Percentiles rank a stretch among this genome's conserved stretches.
Evolutionary conservation across 35 echinoderm and acorn worm species (phyloP).

Genomic region (Chiridota heheva): DNA sequence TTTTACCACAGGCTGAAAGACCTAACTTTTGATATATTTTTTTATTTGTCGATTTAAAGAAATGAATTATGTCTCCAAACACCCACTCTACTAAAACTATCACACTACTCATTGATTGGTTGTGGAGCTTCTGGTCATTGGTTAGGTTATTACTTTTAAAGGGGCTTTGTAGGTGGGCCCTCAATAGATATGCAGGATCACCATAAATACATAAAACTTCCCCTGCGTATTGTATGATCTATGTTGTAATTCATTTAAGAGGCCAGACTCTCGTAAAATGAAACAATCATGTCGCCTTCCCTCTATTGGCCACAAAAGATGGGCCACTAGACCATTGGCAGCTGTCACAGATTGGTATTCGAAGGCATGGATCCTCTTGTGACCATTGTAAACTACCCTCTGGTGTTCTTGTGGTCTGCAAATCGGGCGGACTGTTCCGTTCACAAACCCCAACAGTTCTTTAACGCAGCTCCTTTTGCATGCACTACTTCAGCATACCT

Average conservation of each 20-base stretch:
- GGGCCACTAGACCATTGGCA: conserved; percentile 43
- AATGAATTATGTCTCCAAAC: conserved; percentile 20
- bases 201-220: conserved; percentile 53
- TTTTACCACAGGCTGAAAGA: not conserved
- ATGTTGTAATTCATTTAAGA: conserved; percentile 30
- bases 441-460: conserved; percentile 68
- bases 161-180: conserved; percentile 29
- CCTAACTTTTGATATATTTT: conserved; percentile 9
- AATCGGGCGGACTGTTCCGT: conserved; percentile 53
- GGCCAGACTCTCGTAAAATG: conserved; percentile 28
- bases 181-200: conserved; percentile 61
- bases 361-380: conserved; percentile 47
- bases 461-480: conserved; percentile 34
- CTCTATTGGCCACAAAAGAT: conserved; percentile 47
- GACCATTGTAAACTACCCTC: conserved; percentile 47
- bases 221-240: conserved; percentile 20
- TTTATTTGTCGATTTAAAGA: conserved; percentile 24
- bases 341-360: conserved; percentile 49
- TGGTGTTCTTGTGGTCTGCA: conserved; percentile 21
- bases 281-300: conserved; percentile 35
- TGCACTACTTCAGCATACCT: conserved; percentile 26
- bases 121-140: conserved; percentile 25
- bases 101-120: conserved; percentile 18
- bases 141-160: conserved; percentile 23
- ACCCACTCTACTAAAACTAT: conserved; percentile 9